Evolutionary conservation across 2,113 vertebrate genomes (phyloP), one percentile per base, ranked within the genome.

Genomic region (Silurus meridionalis): DNA sequence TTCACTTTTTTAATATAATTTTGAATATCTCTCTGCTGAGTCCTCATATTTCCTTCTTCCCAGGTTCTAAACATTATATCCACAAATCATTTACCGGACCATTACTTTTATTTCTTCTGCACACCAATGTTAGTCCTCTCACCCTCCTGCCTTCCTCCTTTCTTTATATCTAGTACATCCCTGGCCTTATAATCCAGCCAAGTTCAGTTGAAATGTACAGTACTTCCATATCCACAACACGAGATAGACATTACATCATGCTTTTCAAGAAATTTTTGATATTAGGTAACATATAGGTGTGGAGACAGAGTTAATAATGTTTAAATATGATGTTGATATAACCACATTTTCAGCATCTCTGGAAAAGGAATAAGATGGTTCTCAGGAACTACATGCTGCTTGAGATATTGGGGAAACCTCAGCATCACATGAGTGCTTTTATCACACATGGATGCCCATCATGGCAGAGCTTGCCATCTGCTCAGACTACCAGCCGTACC

Each of bases 371-470:
- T 69, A 69, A 69, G 28, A 71, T 21, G 25, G 46, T 60, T 17
- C 10, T 83, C 23, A 74, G 48, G 60, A 23, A 74, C 11, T 60
- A 8, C 55, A 60, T 84, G 55, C 53, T 72, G 50, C 69, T 74
- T 84, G 19, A 74, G 55, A 74, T 72, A 23, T 17, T 60, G 72
- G 83, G 83, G 74, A 85, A 79, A 53, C 83, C 83, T 78, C 71
- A 64, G 60, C 67, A 17, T 85, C 48, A 55, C 23, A 37, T 25
- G 52, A 79, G 50, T 60, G 19, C 69, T n/a, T 84, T 84, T 72
- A 58, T 84, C 55, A 60, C 69, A 74, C 52, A 72, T 58, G 83
- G 53, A 57, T 55, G 37, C n/a, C 78, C 25, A 69, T 83, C 53
- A 55, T 37, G n/a, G 61, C 52, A 25, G 28, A 71, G 52, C 61